Evolutionary conservation across 2,888 invertebrate genomes (phyloP).

Genomic region (Philhelius pedissequus): DNA sequence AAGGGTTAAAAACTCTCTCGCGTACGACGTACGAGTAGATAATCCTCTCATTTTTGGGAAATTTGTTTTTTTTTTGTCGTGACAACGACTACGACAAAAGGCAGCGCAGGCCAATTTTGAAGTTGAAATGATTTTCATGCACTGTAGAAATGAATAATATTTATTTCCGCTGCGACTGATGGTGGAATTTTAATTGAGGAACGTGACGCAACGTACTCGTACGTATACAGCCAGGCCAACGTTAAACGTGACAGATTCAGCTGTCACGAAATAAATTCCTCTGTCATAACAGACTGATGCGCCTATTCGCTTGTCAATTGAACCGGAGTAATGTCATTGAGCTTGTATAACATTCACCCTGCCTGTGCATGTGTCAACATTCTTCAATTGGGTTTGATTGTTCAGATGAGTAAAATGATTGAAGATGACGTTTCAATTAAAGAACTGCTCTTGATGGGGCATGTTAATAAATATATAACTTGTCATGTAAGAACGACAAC

Average conservation of each 20-base stretch:
- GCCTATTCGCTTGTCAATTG: constrained; percentile 24
- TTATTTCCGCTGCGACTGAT: constrained; percentile 52
- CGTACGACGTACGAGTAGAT: too few relatives aligned
- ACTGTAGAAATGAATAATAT: constrained; percentile 56
- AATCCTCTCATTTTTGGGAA: background rate
- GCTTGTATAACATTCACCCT: constrained; percentile 58
- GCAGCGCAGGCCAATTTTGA: constrained; percentile 5
- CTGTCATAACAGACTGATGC: constrained; percentile 34
- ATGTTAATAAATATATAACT: background rate
- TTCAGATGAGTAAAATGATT: constrained; percentile 23
- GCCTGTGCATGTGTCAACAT: constrained; percentile 22
- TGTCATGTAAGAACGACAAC: background rate
- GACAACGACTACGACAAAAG: background rate
- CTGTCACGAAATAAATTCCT: constrained; percentile 43
- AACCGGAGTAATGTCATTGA: constrained; percentile 35
- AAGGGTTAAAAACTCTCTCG: background rate
- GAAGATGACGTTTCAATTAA: constrained; percentile 65
- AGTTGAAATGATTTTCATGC: constrained; percentile 35
- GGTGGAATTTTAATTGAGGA: constrained; percentile 45
- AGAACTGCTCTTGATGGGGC: constrained; percentile 1
- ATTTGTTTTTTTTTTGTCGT: background rate
- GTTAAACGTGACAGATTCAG: constrained; percentile 21
- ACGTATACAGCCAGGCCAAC: background rate
- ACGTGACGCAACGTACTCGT: constrained; percentile 48
- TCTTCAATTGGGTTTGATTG: constrained; percentile 60